phyloP scores from a whole-genome alignment of 2,797 vertebrate species.

The Podarcis lilfordi region DNA sequence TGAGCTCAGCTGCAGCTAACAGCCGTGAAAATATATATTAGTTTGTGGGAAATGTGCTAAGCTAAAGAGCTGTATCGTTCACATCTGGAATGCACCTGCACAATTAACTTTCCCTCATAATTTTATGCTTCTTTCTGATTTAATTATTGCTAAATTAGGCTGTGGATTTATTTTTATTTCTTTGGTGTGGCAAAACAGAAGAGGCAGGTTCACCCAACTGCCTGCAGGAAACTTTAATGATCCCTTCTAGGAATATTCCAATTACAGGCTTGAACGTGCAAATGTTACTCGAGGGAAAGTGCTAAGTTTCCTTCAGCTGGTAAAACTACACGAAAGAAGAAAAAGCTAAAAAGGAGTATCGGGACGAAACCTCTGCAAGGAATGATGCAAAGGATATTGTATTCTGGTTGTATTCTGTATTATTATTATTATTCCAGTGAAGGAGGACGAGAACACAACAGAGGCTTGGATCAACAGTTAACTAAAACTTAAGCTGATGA shows the following conservation, averaged over 20 bases:
- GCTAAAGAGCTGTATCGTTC: not conserved
- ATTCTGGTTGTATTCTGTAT: no score
- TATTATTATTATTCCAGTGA: no score
- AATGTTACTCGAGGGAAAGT: not conserved
- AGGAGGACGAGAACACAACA: no score
- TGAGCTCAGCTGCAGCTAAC: conserved; percentile 26
- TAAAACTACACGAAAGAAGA: no score
- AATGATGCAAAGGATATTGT: no score
- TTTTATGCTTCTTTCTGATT: not conserved
- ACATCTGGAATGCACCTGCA: conserved; percentile 26
- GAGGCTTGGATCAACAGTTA: no score
- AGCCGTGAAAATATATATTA: conserved; percentile 6
- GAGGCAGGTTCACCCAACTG: not conserved
- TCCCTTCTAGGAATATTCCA: not conserved
- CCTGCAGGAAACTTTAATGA: not conserved
- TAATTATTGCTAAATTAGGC: conserved; percentile 23
- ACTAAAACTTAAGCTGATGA: no score
- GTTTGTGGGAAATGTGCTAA: not conserved
- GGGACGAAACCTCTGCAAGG: no score
- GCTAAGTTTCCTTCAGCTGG: not conserved
- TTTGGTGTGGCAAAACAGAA: no score
- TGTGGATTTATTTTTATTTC: no score
- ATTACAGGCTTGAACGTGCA: conserved; percentile 19
- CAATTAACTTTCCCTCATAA: conserved; percentile 21
- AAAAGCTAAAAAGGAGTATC: no score